Base-by-base conservation (phyloP, 2,797 vertebrate species). In the Tiaroga cobitis region DNA sequence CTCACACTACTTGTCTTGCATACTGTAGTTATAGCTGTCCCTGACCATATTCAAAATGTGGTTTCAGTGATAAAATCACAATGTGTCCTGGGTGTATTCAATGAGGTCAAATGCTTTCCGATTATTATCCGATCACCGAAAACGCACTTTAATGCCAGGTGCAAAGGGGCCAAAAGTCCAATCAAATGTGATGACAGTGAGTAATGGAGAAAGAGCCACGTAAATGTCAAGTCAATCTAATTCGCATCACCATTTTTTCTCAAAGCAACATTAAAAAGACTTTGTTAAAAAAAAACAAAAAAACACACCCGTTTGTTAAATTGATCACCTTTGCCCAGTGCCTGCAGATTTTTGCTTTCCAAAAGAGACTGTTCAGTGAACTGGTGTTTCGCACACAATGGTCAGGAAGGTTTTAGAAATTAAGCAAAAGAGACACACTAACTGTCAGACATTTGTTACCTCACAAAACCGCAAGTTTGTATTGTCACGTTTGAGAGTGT, bases 171-270 rank as follows among this genome's bases (percentile, higher is more conserved):
- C 49, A 73, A 82, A 80, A 65, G 43, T 51, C 77, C 56, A 67
- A 80, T 85, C 56, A 74, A 51, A 81, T 26, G 54, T 29, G 32
- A 65, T 85, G 77, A 54, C 84, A 85, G 43, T 85, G 78, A 85
- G 77, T 85, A 81, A 85, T 81, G 78, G 51, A 51, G 43, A 80
- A 61, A 72, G 69, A 80, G 59, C 43, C 51, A 80, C 70, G 77
- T 67, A 85, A 85, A 85, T 85, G 84, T 85, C 84, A 85, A 85
- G 84, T 80, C 56, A 34, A 19, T 74, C 81, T 82, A 74, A 74
- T 74, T 63, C 7, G 32, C 41, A 80, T 80, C 69, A 67, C 68
- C 77, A 13, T 41, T 73, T 85, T 85, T 80, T 18, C 80, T 56
- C 34, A 82, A 43, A 11, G 26, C n/a, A 59, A 59, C 37, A 70